Evolutionary conservation across 2,888 invertebrate genomes (phyloP).

Genomic region (Callimorpha dominula): DNA sequence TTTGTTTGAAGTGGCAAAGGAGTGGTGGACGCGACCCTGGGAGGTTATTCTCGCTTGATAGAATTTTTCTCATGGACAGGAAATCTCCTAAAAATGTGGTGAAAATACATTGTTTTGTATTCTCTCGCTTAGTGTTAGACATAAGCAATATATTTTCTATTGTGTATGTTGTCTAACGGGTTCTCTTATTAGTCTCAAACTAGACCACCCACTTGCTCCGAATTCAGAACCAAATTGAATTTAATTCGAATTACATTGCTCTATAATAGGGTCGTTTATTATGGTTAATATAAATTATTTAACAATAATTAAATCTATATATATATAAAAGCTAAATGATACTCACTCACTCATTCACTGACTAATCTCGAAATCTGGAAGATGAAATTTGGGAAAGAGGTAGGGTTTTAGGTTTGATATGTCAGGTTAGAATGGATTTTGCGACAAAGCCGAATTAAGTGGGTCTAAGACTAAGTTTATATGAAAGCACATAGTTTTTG

Average conservation of each 20-base stretch:
- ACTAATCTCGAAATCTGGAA: too few relatives aligned
- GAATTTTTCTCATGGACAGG: not conserved
- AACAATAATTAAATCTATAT: too few relatives aligned
- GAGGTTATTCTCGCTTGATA: not conserved
- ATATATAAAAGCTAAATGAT: too few relatives aligned
- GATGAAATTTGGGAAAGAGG: too few relatives aligned
- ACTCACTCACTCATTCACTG: too few relatives aligned
- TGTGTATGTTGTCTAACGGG: not conserved
- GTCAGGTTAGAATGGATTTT: too few relatives aligned
- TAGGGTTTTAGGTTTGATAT: too few relatives aligned
- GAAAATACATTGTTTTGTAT: too few relatives aligned
- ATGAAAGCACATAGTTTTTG: too few relatives aligned
- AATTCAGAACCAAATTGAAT: not conserved
- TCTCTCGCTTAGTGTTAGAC: not conserved
- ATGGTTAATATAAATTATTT: too few relatives aligned
- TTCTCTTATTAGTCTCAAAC: not conserved
- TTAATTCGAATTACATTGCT: not conserved
- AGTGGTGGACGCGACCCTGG: not conserved
- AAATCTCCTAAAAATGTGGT: not conserved
- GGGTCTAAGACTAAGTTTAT: too few relatives aligned
- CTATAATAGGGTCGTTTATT: not conserved
- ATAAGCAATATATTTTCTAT: not conserved
- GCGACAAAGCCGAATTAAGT: too few relatives aligned
- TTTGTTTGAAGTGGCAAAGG: slow-evolving; percentile 8
- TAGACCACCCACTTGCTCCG: not conserved